phyloP scores from a whole-genome alignment of 2,888 invertebrate species.

The Mimumesa dahlbomi region DNA sequence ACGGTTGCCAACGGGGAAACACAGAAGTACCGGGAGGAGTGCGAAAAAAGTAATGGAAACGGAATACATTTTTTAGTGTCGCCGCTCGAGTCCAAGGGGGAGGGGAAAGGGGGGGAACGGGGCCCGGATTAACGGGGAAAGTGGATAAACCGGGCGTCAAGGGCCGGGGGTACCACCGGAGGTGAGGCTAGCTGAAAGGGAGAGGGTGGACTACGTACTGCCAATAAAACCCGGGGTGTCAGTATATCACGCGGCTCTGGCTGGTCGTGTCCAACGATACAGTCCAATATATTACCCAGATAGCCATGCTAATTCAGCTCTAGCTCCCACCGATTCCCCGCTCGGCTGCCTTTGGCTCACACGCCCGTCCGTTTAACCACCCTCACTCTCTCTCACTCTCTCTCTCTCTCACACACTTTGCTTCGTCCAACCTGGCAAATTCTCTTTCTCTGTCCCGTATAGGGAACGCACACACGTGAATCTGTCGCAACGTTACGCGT shows the following conservation, averaged over 20 bases:
- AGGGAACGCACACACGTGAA: constrained; percentile 8
- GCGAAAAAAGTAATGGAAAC: constrained; percentile 33
- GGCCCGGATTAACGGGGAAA: constrained; percentile 68
- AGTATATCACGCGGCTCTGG: constrained; percentile 69
- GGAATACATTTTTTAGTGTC: constrained; percentile 60
- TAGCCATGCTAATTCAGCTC: constrained; percentile 77
- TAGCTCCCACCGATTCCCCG: constrained; percentile 65
- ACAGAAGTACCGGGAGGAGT: background rate
- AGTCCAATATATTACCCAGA: constrained; percentile 76
- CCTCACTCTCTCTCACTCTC: constrained; percentile 8
- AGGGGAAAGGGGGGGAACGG: no score
- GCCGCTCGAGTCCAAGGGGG: constrained; percentile 31
- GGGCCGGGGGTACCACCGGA: constrained; percentile 50
- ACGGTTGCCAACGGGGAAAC: background rate
- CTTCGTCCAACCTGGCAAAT: background rate
- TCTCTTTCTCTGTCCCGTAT: constrained; percentile 13
- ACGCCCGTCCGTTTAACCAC: constrained; percentile 49
- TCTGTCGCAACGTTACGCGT: constrained; percentile 4
- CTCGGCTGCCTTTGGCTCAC: constrained; percentile 55
- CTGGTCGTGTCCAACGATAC: constrained; percentile 69
- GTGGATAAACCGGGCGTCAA: constrained; percentile 70
- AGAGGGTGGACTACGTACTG: constrained; percentile 55
- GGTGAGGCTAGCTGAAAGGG: constrained; percentile 40
- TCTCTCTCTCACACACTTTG: constrained; percentile 15
- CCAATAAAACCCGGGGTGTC: constrained; percentile 72